Conservation (phyloP, 1,140 invertebrate species). For the Melanaphis sacchari region DNA sequence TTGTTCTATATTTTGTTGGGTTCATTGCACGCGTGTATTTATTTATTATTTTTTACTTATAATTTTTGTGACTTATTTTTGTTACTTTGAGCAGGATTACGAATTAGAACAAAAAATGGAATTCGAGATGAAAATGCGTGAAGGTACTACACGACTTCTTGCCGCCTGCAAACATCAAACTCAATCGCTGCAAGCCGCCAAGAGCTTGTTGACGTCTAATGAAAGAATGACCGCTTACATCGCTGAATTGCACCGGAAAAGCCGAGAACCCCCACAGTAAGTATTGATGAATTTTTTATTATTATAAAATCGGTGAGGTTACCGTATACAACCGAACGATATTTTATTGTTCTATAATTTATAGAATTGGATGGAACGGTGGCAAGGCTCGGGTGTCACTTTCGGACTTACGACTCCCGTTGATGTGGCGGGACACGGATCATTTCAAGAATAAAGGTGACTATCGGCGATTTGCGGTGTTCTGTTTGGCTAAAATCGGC, state of each 20-base stretch:
- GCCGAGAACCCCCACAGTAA: constrained; percentile 57
- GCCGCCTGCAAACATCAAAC: constrained; percentile 72
- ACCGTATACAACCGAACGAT: background rate
- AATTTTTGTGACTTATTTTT: constrained; percentile 29
- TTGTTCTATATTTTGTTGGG: background rate
- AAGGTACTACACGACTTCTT: constrained; percentile 74
- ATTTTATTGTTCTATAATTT: background rate
- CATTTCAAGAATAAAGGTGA: constrained; percentile 79
- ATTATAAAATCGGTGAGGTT: background rate
- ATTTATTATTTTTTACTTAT: constrained; percentile 26
- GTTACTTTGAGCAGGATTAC: constrained; percentile 65
- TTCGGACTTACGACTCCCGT: constrained; percentile 73
- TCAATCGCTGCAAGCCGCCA: constrained; percentile 75
- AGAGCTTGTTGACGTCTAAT: constrained; percentile 73
- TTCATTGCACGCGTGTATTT: background rate
- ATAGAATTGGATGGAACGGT: constrained; percentile 57
- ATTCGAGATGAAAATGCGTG: constrained; percentile 77
- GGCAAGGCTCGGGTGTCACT: constrained; percentile 66
- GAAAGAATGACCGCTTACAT: constrained; percentile 75
- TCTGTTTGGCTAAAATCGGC: constrained; percentile 73
- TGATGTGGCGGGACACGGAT: constrained; percentile 78
- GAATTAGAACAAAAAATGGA: constrained; percentile 77
- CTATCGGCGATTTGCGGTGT: constrained; percentile 75
- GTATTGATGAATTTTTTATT: background rate
- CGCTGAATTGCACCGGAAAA: constrained; percentile 71